Percentiles rank a stretch among this genome's conserved stretches.
These are phyloP conservation scores for Petrocephalus zakoni DNA, from an alignment of 2,113 vertebrate genomes.

Conservation along the genomic window DNA sequence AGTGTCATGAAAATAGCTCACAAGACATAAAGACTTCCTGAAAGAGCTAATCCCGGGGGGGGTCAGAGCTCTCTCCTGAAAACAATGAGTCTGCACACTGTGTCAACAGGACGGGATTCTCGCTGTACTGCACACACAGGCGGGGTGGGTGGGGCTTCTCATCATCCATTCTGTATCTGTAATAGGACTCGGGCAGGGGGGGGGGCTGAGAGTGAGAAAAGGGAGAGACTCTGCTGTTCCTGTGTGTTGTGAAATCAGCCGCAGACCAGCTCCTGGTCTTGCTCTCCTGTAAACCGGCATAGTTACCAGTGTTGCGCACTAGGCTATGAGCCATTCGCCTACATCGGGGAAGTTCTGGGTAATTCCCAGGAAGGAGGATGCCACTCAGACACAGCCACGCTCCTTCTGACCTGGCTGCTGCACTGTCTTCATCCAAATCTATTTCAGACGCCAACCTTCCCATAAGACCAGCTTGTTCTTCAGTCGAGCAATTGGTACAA, in stretches of 20 bases:
- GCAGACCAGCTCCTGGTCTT: not conserved
- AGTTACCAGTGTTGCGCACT: not conserved
- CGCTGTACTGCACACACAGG: conserved; percentile 4
- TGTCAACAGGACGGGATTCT: not conserved
- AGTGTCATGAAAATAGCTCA: not conserved
- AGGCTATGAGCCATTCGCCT: not conserved
- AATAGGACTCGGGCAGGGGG: not conserved
- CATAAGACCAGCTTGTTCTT: not conserved
- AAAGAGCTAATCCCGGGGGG: not conserved
- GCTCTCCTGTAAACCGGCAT: not conserved
- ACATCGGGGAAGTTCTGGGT: not conserved
- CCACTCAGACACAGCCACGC: not conserved
- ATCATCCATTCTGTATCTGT: not conserved
- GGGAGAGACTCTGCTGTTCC: not conserved
- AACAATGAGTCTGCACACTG: conserved; percentile 1
- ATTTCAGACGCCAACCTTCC: not conserved
- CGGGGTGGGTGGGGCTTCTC: not conserved
- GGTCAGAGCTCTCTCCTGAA: not conserved
- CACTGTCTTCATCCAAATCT: not conserved
- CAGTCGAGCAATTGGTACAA: not conserved
- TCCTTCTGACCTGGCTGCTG: not conserved
- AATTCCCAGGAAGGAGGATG: not conserved
- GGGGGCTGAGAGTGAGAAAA: not conserved
- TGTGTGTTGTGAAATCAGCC: not conserved
- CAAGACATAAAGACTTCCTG: conserved; percentile 25